phyloP scores from a whole-genome alignment of 2,797 vertebrate genomes.

The Characodon lateralis region DNA sequence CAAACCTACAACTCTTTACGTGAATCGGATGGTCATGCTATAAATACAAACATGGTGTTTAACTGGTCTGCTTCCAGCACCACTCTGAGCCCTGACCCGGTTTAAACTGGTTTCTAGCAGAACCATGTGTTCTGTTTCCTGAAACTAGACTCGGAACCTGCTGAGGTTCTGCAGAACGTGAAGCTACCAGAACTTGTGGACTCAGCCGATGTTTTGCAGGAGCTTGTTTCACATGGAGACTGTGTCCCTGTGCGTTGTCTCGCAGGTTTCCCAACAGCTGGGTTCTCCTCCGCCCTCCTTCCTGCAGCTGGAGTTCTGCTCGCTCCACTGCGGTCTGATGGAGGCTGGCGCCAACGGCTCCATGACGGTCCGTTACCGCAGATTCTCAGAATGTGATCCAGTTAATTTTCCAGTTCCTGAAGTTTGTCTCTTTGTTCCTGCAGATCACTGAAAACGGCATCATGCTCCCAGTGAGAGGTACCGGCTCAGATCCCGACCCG shows the following conservation, averaged over 20 bases:
- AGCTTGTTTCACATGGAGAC: background rate
- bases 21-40: no score
- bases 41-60: no score
- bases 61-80: background rate
- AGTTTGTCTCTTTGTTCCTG: constrained; percentile 18
- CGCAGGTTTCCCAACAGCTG: constrained; percentile 12
- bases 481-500: background rate
- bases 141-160: background rate
- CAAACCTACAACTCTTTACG: no score
- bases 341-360: constrained; percentile 49
- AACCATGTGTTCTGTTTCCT: constrained; percentile 15
- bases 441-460: constrained; percentile 54
- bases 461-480: constrained; percentile 66
- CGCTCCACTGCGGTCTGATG: constrained; percentile 60
- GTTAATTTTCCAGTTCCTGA: background rate
- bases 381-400: background rate
- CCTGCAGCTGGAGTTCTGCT: constrained; percentile 69
- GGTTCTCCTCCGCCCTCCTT: constrained; percentile 22
- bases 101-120: background rate
- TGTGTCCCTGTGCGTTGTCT: background rate
- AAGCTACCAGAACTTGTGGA: background rate
- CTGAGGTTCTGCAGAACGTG: background rate
- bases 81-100: background rate
- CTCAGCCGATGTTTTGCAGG: background rate
- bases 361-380: constrained; percentile 59